Conservation (phyloP, 1,140 invertebrate genomes). For the Sitophilus oryzae region DNA sequence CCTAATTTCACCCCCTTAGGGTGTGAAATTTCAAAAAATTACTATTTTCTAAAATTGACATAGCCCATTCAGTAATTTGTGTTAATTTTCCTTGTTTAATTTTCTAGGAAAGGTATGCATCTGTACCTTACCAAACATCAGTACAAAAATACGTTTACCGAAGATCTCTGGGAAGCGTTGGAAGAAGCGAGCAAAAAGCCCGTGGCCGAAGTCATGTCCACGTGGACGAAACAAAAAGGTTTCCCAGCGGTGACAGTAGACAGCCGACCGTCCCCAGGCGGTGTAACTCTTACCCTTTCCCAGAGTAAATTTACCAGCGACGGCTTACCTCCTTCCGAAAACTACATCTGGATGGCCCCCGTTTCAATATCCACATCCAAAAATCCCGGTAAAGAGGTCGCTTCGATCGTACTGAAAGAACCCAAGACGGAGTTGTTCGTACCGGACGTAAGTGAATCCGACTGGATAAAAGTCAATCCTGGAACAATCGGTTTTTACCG, state of each 20-base stretch:
- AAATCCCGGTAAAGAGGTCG: conserved; percentile 57
- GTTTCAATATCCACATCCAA: conserved; percentile 72
- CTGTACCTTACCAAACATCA: conserved; percentile 83
- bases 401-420: conserved; percentile 62
- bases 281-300: conserved; percentile 62
- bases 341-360: conserved; percentile 81
- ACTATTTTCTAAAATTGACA: too few relatives aligned
- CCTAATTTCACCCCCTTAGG: too few relatives aligned
- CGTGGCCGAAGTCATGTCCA: conserved; percentile 87
- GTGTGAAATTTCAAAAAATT: too few relatives aligned
- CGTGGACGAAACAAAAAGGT: conserved; percentile 92
- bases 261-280: conserved; percentile 35
- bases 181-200: conserved; percentile 86
- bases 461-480: conserved; percentile 87
- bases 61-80: too few relatives aligned
- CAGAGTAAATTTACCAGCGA: conserved; percentile 88
- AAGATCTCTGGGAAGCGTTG: conserved; percentile 89
- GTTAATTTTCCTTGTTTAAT: too few relatives aligned
- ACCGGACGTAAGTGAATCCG: conserved; percentile 59
- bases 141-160: conserved; percentile 88
- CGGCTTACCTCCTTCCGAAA: conserved; percentile 49
- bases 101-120: conserved; percentile 86
- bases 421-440: conserved; percentile 52
- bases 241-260: conserved; percentile 65
- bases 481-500: conserved; percentile 80